Conservation (phyloP, 2,113 vertebrate genomes). For the Epinephelus moara region DNA sequence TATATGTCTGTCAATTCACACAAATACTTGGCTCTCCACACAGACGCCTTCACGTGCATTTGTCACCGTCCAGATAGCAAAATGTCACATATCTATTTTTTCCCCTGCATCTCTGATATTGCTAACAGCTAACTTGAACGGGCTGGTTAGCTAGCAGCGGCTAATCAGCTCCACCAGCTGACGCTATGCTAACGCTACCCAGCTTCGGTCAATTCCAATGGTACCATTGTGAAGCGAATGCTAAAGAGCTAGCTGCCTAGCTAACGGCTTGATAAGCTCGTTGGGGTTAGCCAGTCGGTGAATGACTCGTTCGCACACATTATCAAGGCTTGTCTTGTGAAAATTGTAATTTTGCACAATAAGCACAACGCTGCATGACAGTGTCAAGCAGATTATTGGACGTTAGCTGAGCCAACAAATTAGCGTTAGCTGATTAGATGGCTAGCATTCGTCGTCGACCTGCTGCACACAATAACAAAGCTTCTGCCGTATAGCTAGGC, state of each 20-base stretch:
- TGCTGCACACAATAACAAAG: slow-evolving; percentile 79
- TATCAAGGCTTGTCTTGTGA: not conserved
- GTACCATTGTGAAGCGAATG: slow-evolving; percentile 54
- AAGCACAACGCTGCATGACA: not conserved
- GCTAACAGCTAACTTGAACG: slow-evolving; percentile 61
- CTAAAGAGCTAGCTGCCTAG: slow-evolving; percentile 53
- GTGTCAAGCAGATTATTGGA: slow-evolving; percentile 12
- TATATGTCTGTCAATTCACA: not conserved
- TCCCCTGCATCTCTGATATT: slow-evolving; percentile 12
- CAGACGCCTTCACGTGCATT: not conserved
- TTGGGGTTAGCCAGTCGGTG: not conserved
- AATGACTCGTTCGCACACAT: not conserved
- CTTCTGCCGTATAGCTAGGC: slow-evolving; percentile 48
- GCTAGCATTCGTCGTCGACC: slow-evolving; percentile 60
- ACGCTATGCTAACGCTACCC: slow-evolving; percentile 61
- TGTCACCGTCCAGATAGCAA: not conserved
- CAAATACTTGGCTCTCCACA: not conserved
- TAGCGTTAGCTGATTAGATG: slow-evolving; percentile 38
- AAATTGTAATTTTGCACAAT: not conserved
- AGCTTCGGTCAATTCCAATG: slow-evolving; percentile 38
- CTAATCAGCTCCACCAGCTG: slow-evolving; percentile 68
- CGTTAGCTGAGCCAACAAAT: slow-evolving; percentile 38
- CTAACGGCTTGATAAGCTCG: slow-evolving; percentile 31
- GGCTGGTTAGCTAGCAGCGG: slow-evolving; percentile 51
- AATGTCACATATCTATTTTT: slow-evolving; percentile 13